Percentiles rank a stretch among this genome's conserved stretches.
Conservation (phyloP, 2,888 invertebrate genomes). For the Drosophila kanekoi region DNA sequence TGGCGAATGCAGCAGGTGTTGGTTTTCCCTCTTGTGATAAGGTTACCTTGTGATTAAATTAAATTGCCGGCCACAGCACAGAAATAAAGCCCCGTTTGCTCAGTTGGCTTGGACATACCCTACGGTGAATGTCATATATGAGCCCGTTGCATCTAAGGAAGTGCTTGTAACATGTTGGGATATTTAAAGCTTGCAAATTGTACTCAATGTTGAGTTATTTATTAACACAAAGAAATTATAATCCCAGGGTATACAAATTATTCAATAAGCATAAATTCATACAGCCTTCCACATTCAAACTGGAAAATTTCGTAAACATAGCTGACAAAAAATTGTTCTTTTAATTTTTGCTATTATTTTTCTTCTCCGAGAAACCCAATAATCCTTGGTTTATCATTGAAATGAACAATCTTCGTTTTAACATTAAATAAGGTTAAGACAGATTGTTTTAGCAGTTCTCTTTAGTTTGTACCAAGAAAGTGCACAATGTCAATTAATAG, state of each 20-base stretch:
- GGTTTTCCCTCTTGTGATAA: slow-evolving; percentile 62
- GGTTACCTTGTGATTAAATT: slow-evolving; percentile 76
- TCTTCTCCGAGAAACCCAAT: too few species aligned
- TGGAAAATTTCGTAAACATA: too few species aligned
- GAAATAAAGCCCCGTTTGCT: slow-evolving; percentile 9
- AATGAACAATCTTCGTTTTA: too few species aligned
- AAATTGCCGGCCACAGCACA: slow-evolving; percentile 64
- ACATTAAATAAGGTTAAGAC: neutral
- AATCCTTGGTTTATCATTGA: neutral
- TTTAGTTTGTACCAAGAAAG: slow-evolving; percentile 3
- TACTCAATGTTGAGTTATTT: too few species aligned
- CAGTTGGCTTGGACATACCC: neutral
- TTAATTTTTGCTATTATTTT: too few species aligned
- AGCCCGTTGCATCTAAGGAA: neutral
- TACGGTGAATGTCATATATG: neutral
- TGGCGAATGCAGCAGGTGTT: slow-evolving; percentile 56
- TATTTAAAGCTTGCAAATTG: too few species aligned
- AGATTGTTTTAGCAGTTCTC: neutral
- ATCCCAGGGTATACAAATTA: too few species aligned
- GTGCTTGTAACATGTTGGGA: neutral
- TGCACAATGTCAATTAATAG: slow-evolving; percentile 65
- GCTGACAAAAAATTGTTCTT: too few species aligned
- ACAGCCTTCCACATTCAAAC: too few species aligned
- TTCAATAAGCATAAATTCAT: too few species aligned
- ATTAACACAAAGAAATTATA: too few species aligned